Evolutionary conservation across 2,888 invertebrate species (phyloP), one percentile per base, ranked within the genome.

Genomic region (Biston stratarius): DNA sequence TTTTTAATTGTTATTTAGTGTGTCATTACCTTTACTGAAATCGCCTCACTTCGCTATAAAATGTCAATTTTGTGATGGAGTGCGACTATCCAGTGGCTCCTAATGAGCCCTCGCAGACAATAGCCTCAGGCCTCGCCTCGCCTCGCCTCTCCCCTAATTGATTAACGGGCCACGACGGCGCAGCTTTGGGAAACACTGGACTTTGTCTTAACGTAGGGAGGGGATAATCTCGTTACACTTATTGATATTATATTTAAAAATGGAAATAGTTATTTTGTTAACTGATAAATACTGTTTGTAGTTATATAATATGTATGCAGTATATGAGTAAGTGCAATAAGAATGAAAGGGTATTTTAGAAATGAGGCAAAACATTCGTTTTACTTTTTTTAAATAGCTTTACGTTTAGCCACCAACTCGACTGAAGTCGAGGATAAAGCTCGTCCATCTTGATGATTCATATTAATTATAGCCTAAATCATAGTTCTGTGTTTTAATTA

Each of bases 51-150:
- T 75, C 78, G 76, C 80, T 82, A 78, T 83, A 76, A 75, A 82
- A 78, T 82, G 80, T 84, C 84, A 79, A 83, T 83, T 85, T 85
- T 83, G 82, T 85, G 84, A 82, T 82, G 76, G 83, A 83, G 81
- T 72, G 79, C 78, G 86, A 85, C 85, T 83, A 88, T 88, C 84
- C 85, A 83, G 77, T 64, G 69, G 73, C 81, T 77, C 81, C 84
- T 90, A 90, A 90, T 89, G 90, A 90, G 89, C 81, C 77, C 81
- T 70, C 74, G 73, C 57, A 67, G 61, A 64, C 67, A 70, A 62
- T 61, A 56, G 58, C 60, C 61, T 56, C 62, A 61, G 72, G 77
- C 72, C 75, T 70, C 69, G 71, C 58, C 48, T 58, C 58, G 34
- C 45, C 45, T 57, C 58, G 58, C 15, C 58, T 59, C 15, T 24